These are phyloP conservation scores for Holacanthella duospinosa DNA, from an alignment of 2,888 invertebrate species.

Conservation along the genomic window DNA sequence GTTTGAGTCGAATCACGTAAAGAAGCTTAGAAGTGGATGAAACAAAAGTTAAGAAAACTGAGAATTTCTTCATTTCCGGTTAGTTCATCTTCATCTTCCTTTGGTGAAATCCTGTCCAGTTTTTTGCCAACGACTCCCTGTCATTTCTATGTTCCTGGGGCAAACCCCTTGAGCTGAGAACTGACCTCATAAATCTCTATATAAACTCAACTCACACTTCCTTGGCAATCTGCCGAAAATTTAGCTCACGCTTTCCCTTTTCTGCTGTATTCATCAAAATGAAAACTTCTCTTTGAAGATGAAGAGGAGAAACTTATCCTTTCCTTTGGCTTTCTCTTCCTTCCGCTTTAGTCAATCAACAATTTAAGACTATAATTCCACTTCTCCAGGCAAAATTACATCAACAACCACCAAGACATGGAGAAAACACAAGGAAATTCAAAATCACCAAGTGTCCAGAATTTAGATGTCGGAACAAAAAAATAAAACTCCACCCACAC, in stretches of 20 bases:
- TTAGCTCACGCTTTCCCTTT: neutral
- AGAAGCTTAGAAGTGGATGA: neutral
- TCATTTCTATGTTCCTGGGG: neutral
- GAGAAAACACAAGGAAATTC: too few relatives aligned
- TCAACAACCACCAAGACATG: too few relatives aligned
- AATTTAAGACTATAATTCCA: neutral
- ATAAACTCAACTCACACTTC: constrained; percentile 2
- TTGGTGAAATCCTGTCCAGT: neutral
- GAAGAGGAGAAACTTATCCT: neutral
- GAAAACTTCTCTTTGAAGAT: neutral
- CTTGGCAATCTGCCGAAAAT: constrained; percentile 5
- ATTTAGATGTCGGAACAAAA: too few relatives aligned
- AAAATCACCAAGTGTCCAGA: too few relatives aligned
- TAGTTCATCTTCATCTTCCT: neutral
- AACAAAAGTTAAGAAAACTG: neutral
- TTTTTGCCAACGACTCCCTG: neutral
- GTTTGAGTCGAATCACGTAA: too few relatives aligned
- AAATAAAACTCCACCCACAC: too few relatives aligned
- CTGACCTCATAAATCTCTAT: constrained; percentile 6
- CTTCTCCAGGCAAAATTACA: neutral
- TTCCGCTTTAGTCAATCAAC: neutral
- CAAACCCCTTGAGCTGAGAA: neutral
- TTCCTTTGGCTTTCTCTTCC: neutral
- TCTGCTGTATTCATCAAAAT: neutral
- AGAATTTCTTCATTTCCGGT: constrained; percentile 1